Base-by-base conservation (phyloP, 2,113 vertebrate species). In the Thinocorus orbignyianus region DNA sequence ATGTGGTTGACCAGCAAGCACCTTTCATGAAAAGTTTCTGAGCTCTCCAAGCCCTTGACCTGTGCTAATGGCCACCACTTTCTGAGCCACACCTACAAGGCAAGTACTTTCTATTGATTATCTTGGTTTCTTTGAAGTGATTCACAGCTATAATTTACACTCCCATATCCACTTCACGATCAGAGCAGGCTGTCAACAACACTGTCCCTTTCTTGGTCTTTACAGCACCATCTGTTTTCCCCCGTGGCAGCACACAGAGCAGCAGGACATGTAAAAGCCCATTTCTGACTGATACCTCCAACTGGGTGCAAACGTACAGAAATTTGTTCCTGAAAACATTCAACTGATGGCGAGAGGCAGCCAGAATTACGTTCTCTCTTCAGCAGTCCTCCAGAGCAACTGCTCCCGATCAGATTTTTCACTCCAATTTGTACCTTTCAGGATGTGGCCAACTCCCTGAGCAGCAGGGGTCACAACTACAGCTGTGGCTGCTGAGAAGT, bases 1-100 rank as follows among this genome's bases (percentile, higher is more conserved):
- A 1, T 2, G 4, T 17, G 33, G 7, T 5, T 57, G 25, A 13
- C 4, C 52, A 24, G 16, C 1, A 1, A 79, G 25, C 3, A 4
- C 2, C 2, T 23, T 46, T 39, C 44, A 24, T 2, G 68, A 16
- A 30, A 48, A 7, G 28, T 3, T 41, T 31, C 46, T 0, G 0
- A 42, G 82, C 13, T 1, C 66, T 39, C 72, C 23, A 37, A 68
- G 44, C 49, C 48, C 33, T 51, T 35, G n/a, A 30, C 7, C 15
- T 44, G 25, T 35, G 23, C 37, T 55, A 13, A 23, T 5, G 30
- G 51, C 82, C 69, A 25, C 9, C 26, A 4, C 46, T 35, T 46
- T 57, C 58, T 23, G 48, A 86, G 54, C 25, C 44, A 28, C 30
- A 16, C 17, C 49, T 54, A 26, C 4, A 39, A 19, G 35, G 35